A percentile compares a stretch with the other conserved stretches of the same genome.
Evolutionary conservation across 2,797 vertebrate genomes (phyloP).

Genomic region (Semotilus atromaculatus): DNA sequence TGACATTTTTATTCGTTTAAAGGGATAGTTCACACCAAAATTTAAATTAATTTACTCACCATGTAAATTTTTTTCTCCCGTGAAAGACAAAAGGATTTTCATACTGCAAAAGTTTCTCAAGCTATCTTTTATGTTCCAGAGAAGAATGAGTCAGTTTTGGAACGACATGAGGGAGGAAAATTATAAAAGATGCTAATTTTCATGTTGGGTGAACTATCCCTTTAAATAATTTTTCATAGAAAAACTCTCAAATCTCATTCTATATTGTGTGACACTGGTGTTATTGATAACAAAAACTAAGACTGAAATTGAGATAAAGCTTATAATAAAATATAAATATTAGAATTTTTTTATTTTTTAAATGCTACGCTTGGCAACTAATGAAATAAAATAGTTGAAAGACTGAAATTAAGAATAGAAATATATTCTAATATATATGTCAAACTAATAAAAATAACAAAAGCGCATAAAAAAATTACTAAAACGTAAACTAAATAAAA

Average conservation of each 20-base stretch:
- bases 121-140: not conserved
- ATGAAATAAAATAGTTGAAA: too few species aligned
- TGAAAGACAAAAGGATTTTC: constrained; percentile 6
- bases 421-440: too few species aligned
- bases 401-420: too few species aligned
- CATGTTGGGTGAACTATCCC: not conserved
- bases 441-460: too few species aligned
- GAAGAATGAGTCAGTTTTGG: not conserved
- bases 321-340: too few species aligned
- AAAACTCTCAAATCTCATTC: not conserved
- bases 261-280: not conserved
- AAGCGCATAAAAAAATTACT: too few species aligned
- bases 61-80: not conserved
- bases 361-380: too few species aligned
- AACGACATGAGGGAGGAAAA: not conserved
- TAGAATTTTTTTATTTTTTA: too few species aligned
- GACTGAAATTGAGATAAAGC: too few species aligned
- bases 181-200: not conserved
- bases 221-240: not conserved
- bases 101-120: not conserved
- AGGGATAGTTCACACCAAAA: not conserved
- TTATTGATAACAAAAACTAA: too few species aligned
- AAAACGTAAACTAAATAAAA: not conserved
- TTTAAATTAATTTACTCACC: not conserved
- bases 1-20: not conserved